Percentiles rank a stretch among this genome's conserved stretches.
Evolutionary conservation across 1,140 invertebrate species (phyloP).

Genomic region (Anthonomus grandis): DNA sequence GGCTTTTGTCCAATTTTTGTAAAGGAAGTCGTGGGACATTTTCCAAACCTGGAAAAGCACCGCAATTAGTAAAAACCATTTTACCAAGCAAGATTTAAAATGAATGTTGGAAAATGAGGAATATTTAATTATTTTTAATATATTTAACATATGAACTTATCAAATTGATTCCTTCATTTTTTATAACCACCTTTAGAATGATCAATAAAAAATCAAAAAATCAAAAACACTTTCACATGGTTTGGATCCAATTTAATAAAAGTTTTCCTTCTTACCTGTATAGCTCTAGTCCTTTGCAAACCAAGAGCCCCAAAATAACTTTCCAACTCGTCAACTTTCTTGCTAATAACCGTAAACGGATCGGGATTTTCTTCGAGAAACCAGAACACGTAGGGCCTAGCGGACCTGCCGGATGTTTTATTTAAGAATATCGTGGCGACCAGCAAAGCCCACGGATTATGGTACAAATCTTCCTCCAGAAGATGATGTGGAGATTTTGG

Average conservation of each 20-base stretch:
- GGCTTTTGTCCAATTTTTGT: slow-evolving; percentile 54
- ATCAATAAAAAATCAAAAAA: no score
- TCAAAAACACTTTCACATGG: no score
- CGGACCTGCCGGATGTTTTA: slow-evolving; percentile 52
- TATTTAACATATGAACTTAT: no score
- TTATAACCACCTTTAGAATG: no score
- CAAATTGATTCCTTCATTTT: no score
- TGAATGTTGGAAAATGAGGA: no score
- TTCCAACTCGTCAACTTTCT: slow-evolving; percentile 48
- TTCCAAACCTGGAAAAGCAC: slow-evolving; percentile 57
- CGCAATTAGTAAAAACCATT: no score
- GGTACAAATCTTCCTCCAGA: slow-evolving; percentile 53
- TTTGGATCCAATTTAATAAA: no score
- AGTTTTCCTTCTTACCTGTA: slow-evolving; percentile 3
- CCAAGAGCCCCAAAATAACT: slow-evolving; percentile 53
- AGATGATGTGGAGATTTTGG: slow-evolving; percentile 54
- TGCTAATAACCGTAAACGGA: slow-evolving; percentile 50
- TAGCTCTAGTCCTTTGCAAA: slow-evolving; percentile 43
- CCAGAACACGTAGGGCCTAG: slow-evolving; percentile 50
- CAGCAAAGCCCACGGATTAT: slow-evolving; percentile 55
- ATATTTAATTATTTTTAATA: no score
- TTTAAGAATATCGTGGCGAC: slow-evolving; percentile 56
- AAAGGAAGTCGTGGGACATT: slow-evolving; percentile 54
- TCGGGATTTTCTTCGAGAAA: slow-evolving; percentile 53
- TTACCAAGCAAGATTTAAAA: no score